Evolutionary conservation across 2,888 invertebrate genomes (phyloP).

Genomic region (Trachelus tabidus): DNA sequence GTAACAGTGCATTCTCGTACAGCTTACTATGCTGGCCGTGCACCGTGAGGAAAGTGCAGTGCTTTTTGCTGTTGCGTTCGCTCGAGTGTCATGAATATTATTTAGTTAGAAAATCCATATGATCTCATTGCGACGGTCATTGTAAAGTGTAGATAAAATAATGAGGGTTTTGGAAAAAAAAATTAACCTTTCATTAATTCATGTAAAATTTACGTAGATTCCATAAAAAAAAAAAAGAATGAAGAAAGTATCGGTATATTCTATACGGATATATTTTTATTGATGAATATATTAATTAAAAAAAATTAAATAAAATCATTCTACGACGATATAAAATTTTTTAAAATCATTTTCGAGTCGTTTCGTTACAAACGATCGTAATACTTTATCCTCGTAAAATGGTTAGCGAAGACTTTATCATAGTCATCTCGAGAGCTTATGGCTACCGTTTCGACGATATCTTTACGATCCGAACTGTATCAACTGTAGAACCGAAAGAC

Average conservation of each 20-base stretch:
- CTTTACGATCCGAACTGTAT: not conserved
- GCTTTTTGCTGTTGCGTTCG: not conserved
- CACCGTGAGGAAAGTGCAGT: not conserved
- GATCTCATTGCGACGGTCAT: not conserved
- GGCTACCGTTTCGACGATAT: not conserved
- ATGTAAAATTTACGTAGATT: accelerated
- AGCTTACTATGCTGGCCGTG: not conserved
- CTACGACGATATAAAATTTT: no score
- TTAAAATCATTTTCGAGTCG: not conserved
- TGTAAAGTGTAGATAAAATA: not conserved
- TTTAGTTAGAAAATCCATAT: not conserved
- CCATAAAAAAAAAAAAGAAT: no score
- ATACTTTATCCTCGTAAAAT: not conserved
- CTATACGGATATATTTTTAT: no score
- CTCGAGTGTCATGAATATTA: not conserved
- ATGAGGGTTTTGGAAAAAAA: not conserved
- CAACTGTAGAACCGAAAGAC: not conserved
- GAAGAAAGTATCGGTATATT: no score
- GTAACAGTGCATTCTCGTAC: not conserved
- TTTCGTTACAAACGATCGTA: not conserved
- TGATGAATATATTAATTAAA: no score
- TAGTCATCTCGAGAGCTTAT: not conserved
- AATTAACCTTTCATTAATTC: not conserved
- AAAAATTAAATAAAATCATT: no score
- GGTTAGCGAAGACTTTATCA: conserved; percentile 3